Conservation (phyloP, 2,113 vertebrate genomes). For the Archilochus colubris region DNA sequence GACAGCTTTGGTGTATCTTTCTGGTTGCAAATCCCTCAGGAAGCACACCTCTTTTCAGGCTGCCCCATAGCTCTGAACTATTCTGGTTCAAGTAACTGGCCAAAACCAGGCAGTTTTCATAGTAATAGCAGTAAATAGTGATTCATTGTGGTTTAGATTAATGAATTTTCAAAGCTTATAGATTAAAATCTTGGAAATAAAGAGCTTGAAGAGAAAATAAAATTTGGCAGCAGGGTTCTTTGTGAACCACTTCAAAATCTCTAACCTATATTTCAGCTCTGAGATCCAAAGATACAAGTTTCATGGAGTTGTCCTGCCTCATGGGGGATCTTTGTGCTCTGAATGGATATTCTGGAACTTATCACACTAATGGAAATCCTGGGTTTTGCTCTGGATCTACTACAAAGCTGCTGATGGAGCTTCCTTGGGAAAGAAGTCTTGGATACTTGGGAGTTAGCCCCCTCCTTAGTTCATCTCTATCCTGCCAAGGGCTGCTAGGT, state of each 20-base stretch:
- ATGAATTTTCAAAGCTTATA: neutral
- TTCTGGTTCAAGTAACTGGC: neutral
- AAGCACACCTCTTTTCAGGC: neutral
- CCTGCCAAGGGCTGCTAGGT: neutral
- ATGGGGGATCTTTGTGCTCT: neutral
- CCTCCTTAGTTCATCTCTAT: neutral
- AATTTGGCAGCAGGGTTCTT: neutral
- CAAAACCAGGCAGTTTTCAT: neutral
- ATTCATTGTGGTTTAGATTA: neutral
- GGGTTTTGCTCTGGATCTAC: neutral
- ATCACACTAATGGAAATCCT: neutral
- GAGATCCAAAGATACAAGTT: neutral
- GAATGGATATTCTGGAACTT: neutral
- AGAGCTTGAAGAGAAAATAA: neutral
- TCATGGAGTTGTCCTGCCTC: neutral
- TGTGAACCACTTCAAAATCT: neutral
- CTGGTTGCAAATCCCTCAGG: neutral
- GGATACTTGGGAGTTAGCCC: neutral
- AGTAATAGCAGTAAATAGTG: neutral
- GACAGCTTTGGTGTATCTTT: neutral
- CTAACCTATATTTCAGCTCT: neutral
- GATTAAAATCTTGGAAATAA: constrained; percentile 30
- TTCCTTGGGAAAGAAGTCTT: neutral
- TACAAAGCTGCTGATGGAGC: neutral
- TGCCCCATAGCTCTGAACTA: neutral